Evolutionary conservation across 2,113 vertebrate species (phyloP), one percentile per base, ranked within the genome.

Genomic region (Colossoma macropomum): DNA sequence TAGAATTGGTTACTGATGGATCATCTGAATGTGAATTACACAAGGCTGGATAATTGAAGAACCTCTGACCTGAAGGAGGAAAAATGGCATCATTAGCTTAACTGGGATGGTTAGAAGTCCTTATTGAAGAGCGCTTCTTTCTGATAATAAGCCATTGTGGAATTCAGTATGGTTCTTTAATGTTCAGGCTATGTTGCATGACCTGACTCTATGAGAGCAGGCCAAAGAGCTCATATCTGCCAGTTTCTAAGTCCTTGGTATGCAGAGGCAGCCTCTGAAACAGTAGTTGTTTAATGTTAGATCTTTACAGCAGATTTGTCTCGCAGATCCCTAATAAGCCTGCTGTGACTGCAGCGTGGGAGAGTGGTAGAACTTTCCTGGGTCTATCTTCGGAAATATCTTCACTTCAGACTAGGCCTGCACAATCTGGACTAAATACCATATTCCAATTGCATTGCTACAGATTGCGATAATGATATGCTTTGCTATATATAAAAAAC

Each of bases 1-100:
- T 76, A 38, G 54, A 76, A 34, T 32, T 38, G 28, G 28, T 62
- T 25, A 60, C 41, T 60, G 66, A 69, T 69, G 66, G 66, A 69
- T 38, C 34, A 10, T 38, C 13, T 23, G 66, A 38, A 69, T 69
- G 66, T 38, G 17, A 38, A 69, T 69, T 69, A 69, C 32, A 16
- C 34, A 34, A 23, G 30, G 9, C 66, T 38, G 34, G 66, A 19
- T 10, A 38, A 69, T 11, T 69, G 66, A 38, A 69, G 66, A 69
- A 38, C 34, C 66, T 69, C 41, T 69, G 21, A 11, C 66, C 66
- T 23, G 21, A 7, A 23, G 34, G 32, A 38, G 32, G 11, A 38
- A 38, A 32, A 69, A 59, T 17, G 54, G 21, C 66, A 38, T 10
- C 3, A 38, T 69, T 69, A 69, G 13, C 17, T 3, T 10, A 30